Evolutionary conservation across 2,888 invertebrate species (phyloP).

Genomic region (Marasmarcha lunaedactyla): DNA sequence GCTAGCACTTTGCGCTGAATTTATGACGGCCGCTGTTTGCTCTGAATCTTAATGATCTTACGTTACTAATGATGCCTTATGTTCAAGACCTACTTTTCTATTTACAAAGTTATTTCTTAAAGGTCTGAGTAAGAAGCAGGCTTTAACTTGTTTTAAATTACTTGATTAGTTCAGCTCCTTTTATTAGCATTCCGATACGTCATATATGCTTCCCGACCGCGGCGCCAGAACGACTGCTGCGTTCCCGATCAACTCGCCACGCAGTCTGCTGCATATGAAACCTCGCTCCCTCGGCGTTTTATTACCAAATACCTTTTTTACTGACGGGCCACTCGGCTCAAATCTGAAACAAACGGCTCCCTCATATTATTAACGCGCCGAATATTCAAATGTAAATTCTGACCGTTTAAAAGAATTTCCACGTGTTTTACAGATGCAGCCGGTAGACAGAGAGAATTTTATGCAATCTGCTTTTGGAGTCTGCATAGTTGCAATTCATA

Average conservation of each 20-base stretch:
- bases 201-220: background rate
- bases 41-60: slow-evolving; percentile 50
- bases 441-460: background rate
- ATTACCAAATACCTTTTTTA: slow-evolving; percentile 20
- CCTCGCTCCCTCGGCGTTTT: slow-evolving; percentile 30
- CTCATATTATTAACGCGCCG: background rate
- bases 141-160: too few relatives aligned
- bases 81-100: slow-evolving; percentile 17
- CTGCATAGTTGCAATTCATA: slow-evolving; percentile 1
- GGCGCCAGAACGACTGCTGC: slow-evolving; percentile 40
- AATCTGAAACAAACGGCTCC: background rate
- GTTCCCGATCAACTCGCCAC: slow-evolving; percentile 32
- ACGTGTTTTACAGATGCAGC: too few relatives aligned
- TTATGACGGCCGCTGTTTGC: slow-evolving; percentile 59
- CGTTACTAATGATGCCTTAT: background rate
- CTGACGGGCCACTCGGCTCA: background rate
- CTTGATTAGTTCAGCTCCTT: too few relatives aligned
- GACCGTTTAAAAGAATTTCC: too few relatives aligned
- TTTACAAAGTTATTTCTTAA: slow-evolving; percentile 21
- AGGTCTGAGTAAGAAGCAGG: too few relatives aligned
- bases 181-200: too few relatives aligned
- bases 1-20: slow-evolving; percentile 63
- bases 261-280: slow-evolving; percentile 38
- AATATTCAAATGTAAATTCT: background rate
- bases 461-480: background rate